Base-by-base conservation (phyloP, 1,140 invertebrate species). In the Pantala flavescens region DNA sequence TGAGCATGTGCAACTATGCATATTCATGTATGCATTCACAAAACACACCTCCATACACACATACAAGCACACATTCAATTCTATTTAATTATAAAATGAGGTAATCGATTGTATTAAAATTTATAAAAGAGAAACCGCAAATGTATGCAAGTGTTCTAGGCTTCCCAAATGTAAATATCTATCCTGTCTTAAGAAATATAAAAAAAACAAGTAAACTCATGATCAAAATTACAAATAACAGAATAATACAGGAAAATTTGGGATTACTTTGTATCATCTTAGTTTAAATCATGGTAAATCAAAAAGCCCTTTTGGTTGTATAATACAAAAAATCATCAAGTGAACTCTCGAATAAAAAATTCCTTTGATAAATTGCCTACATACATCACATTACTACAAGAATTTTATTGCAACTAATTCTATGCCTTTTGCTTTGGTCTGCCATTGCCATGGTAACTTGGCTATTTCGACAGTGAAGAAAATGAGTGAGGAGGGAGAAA, bases 361-460 rank as follows among this genome's bases (percentile, higher is more conserved):
- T 16, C n/a, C 49, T 63, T 63, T 63, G n/a, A 21, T 21, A 36
- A 36, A 63, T 21, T 63, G 49, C 49, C 49, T 63, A 63, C 28
- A 36, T 63, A 21, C 49, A 63, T 63, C 49, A 63, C n/a, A 63
- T 63, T 63, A 16, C n/a, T 21, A 63, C n/a, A 63, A 63, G 49
- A 36, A 36, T 63, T 63, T 63, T 63, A 63, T 63, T 63, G 49
- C 49, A 63, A 21, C 49, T 63, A 19, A 19, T 63, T 63, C 49
- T 63, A 63, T 63, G 49, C n/a, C 49, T 63, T 63, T 63, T 63
- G 49, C 49, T 63, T 63, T 63, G 49, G 49, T 63, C 49, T 63
- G 49, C 49, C 49, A 63, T 63, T 21, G 49, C 49, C 49, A 63
- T 63, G 49, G 49, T 63, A 63, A 63, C 49, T 63, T 63, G 49